Conservation (phyloP, 2,888 invertebrate genomes). For the Cataglyphis cursor region DNA sequence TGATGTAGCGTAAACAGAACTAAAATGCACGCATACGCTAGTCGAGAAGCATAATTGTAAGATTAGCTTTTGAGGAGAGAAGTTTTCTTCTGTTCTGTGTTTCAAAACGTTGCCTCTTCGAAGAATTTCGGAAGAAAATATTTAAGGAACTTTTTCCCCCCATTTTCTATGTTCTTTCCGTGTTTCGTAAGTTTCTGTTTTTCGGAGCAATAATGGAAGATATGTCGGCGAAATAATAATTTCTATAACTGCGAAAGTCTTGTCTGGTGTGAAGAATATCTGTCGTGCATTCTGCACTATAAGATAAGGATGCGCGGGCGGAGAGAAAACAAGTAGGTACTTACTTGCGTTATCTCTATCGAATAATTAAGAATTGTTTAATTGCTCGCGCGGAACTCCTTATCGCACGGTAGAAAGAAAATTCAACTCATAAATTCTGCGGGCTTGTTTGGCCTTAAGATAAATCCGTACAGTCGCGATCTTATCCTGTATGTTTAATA, state of each 20-base stretch:
- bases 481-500: conserved; percentile 44
- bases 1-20: neutral
- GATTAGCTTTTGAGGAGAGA: conserved; percentile 9
- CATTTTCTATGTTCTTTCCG: conserved; percentile 7
- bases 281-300: conserved; percentile 49
- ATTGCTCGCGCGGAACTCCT: conserved; percentile 58
- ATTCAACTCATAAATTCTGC: conserved; percentile 47
- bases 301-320: conserved; percentile 58
- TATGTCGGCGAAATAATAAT: conserved; percentile 15
- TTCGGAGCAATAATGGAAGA: neutral
- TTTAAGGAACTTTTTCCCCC: neutral
- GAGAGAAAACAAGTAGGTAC: conserved; percentile 46
- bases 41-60: neutral
- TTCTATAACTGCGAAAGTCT: conserved; percentile 12
- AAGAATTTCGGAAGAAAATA: neutral
- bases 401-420: conserved; percentile 59
- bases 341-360: conserved; percentile 64
- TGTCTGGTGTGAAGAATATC: conserved; percentile 57
- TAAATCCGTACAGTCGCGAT: conserved; percentile 22
- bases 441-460: conserved; percentile 14
- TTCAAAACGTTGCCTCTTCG: neutral
- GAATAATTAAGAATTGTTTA: conserved; percentile 75
- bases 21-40: neutral
- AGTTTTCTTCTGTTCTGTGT: neutral
- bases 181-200: conserved; percentile 20